Evolutionary conservation across 1,140 invertebrate species (phyloP).

Genomic region (Planococcus citri): DNA sequence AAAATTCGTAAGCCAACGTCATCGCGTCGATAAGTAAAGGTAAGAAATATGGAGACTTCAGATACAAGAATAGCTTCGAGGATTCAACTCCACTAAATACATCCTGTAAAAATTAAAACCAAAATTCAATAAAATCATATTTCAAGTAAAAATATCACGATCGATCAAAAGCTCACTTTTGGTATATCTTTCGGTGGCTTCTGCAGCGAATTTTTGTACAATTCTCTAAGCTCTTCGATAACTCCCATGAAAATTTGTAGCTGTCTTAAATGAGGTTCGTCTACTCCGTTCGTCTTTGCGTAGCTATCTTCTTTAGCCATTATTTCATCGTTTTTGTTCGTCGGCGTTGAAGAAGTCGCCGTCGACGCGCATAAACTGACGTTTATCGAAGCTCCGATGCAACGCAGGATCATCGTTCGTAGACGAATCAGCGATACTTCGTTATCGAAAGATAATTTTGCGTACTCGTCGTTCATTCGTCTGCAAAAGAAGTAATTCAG

Average conservation of each 20-base stretch:
- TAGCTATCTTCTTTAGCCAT: not conserved
- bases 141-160: too few relatives aligned
- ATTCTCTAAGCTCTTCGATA: slow-evolving; percentile 12
- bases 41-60: slow-evolving; percentile 1
- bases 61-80: not conserved
- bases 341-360: too few relatives aligned
- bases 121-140: not conserved
- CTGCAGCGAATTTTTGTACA: not conserved
- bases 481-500: slow-evolving; percentile 15
- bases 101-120: slow-evolving; percentile 1
- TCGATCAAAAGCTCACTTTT: not conserved
- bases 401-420: slow-evolving; percentile 23
- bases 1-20: slow-evolving; percentile 1
- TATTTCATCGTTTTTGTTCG: not conserved
- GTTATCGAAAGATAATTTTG: slow-evolving; percentile 23
- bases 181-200: not conserved
- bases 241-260: not conserved
- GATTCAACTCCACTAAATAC: slow-evolving; percentile 6
- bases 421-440: slow-evolving; percentile 25
- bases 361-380: not conserved
- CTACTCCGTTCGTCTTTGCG: not conserved
- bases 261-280: not conserved
- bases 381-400: slow-evolving; percentile 15
- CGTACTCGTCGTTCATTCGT: slow-evolving; percentile 22
- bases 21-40: slow-evolving; percentile 7